phyloP scores from a whole-genome alignment of 2,888 invertebrate species.

The Nebria brevicollis region DNA sequence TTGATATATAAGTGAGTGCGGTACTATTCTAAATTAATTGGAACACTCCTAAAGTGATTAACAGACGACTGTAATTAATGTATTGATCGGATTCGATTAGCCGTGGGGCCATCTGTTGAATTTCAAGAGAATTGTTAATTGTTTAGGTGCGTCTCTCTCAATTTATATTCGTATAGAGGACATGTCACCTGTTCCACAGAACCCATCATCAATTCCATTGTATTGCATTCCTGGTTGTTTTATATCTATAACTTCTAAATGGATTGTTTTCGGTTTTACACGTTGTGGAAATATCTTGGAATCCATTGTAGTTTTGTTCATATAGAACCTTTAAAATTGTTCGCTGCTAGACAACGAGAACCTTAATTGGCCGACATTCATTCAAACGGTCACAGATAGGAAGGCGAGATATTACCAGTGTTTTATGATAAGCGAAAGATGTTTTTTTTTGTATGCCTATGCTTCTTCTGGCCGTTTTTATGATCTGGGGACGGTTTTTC shows the following conservation, averaged over 20 bases:
- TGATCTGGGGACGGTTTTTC: background rate
- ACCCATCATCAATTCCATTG: background rate
- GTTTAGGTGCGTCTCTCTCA: conserved; percentile 17
- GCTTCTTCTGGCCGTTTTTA: background rate
- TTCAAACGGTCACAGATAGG: conserved; percentile 13
- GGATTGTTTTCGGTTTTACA: conserved; percentile 15
- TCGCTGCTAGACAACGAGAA: conserved; percentile 13
- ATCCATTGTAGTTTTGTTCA: background rate
- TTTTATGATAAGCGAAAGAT: conserved; percentile 41
- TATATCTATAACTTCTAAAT: background rate
- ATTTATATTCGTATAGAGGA: background rate
- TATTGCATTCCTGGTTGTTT: background rate
- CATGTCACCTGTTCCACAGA: conserved; percentile 2
- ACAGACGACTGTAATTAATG: conserved; percentile 43
- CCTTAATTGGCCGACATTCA: conserved; percentile 38
- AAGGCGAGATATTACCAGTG: conserved; percentile 38
- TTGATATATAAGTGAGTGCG: background rate
- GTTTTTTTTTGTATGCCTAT: conserved; percentile 10
- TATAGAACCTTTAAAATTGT: conserved; percentile 15
- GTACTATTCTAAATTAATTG: conserved; percentile 39
- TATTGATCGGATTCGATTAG: conserved; percentile 45
- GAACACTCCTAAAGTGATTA: conserved; percentile 46
- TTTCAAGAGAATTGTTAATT: conserved; percentile 44
- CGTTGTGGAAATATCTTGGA: background rate
- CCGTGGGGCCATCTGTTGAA: conserved; percentile 43